Evolutionary conservation across 2,797 vertebrate species (phyloP), one percentile per base, ranked within the genome.

Genomic region (Mallotus villosus): DNA sequence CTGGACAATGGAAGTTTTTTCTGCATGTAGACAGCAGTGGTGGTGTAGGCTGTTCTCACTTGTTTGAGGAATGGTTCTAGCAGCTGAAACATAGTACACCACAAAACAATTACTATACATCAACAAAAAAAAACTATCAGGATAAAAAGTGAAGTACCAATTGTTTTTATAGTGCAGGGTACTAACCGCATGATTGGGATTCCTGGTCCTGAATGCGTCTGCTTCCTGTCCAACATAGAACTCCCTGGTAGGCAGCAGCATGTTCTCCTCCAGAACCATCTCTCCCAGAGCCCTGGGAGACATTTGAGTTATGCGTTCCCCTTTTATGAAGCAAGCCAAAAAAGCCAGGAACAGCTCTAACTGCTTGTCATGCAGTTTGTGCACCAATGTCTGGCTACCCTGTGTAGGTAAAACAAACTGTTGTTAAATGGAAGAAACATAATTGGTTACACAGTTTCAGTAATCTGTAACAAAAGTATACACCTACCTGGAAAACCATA

Each of bases 321-420:
- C 74, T n/a, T 79, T 76, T 3, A 67, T n/a, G 14, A 79, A 76
- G 46, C 70, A 79, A 59, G 62, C 74, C 74, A 79, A 12, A 46
- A 21, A 79, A 5, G 62, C 49, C 78, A 76, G 67, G 71, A 79
- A 76, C 62, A 79, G 74, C 71, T 79, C 71, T 63, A 77, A 64
- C 65, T 80, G 74, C 17, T 7, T 19, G 24, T 74, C 65, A 32
- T 80, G 74, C 1, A 77, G 68, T 61, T 77, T 74, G 22, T 80
- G 74, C 1, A 77, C 72, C 53, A 77, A 80, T 6, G 72, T 74
- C 74, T 80, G 63, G 78, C 74, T 80, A 61, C 78, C 74, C 67
- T 73, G 71, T 73, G 22, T 57, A 75, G 58, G 57, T 49, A 25
- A 25, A 25, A 25, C 1, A 25, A 25, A 25, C 1, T 25, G 25